Evolutionary conservation across 2,797 vertebrate species (phyloP).

Genomic region (Scleropages formosus): DNA sequence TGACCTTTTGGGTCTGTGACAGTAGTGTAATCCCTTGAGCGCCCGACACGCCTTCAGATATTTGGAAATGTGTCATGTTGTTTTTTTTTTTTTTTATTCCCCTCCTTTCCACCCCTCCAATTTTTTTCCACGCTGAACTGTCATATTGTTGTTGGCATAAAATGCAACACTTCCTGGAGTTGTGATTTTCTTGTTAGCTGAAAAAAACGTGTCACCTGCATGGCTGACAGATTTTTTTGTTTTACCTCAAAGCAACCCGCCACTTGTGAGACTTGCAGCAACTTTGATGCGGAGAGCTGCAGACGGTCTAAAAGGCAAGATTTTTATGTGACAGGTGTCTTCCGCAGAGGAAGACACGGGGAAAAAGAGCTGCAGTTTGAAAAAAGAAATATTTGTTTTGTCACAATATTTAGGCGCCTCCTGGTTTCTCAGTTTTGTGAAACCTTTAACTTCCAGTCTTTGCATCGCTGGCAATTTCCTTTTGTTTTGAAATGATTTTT

Average conservation of each 20-base stretch:
- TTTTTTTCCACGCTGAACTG: neutral
- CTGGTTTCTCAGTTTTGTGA: too few relatives aligned
- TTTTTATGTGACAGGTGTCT: neutral
- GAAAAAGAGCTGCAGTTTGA: too few relatives aligned
- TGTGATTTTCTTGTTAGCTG: conserved; percentile 13
- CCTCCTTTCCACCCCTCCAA: neutral
- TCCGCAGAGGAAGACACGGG: neutral
- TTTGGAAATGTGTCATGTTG: conserved; percentile 13
- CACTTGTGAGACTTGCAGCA: neutral
- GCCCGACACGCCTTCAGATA: neutral
- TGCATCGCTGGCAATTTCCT: too few relatives aligned
- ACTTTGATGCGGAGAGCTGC: neutral
- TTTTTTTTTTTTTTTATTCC: neutral
- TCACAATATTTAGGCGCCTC: too few relatives aligned
- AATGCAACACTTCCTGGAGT: conserved; percentile 3
- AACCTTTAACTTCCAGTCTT: too few relatives aligned
- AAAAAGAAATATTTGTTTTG: too few relatives aligned
- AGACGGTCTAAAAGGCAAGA: neutral
- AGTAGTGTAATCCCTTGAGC: neutral
- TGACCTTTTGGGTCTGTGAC: conserved; percentile 3
- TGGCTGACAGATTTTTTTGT: neutral
- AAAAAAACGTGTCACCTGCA: neutral
- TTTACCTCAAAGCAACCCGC: neutral
- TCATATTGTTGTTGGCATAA: conserved; percentile 6
- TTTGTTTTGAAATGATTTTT: too few relatives aligned